Base-by-base conservation (phyloP, 2,888 invertebrate genomes). In the Steinernema carpocapsae region DNA sequence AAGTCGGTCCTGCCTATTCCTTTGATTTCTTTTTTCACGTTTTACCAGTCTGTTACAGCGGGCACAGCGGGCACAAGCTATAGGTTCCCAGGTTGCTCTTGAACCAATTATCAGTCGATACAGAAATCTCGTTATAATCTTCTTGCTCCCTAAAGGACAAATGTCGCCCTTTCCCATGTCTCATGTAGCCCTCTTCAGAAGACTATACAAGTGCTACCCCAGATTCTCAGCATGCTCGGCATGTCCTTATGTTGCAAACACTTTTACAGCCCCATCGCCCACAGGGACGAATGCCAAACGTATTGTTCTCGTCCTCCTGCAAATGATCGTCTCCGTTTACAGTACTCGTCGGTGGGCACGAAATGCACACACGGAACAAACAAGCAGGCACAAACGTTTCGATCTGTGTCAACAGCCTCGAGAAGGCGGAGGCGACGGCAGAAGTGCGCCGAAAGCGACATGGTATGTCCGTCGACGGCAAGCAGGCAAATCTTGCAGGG, bases 321-420 rank as follows among this genome's bases (percentile, higher is more conserved):
- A 56, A 56, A 26, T 56, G 2, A 56, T 52, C 19, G 24, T 64
- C 26, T 26, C 32, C 64, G 64, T 64, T 64, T 64, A 64, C 64
- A 64, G 64, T 64, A 64, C 32, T 26, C 32, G 37, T n/a, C n/a
- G n/a, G n/a, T n/a, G 64, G 37, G 10, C 37, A 64, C 32, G 32
- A 26, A 7, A 64, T 32, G 64, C 29, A 64, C 29, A 64, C 32
- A 32, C 10, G 64, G 64, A 64, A 64, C 64, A 64, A 64, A 64
- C 64, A 64, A 17, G 64, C 64, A 29, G 32, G 32, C 64, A 37
- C 37, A 64, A 64, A 64, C 64, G 64, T 64, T 64, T 64, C 64
- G 64, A 64, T 64, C 26, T 64, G 64, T 64, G 64, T 64, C 64
- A 64, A 64, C 64, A 64, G 64, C 64, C 64, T 32, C 64, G 64